A percentile compares a stretch with the other conserved stretches of the same genome.
Conservation (phyloP, 1,140 invertebrate species). For the Pollicipes pollicipes region DNA sequence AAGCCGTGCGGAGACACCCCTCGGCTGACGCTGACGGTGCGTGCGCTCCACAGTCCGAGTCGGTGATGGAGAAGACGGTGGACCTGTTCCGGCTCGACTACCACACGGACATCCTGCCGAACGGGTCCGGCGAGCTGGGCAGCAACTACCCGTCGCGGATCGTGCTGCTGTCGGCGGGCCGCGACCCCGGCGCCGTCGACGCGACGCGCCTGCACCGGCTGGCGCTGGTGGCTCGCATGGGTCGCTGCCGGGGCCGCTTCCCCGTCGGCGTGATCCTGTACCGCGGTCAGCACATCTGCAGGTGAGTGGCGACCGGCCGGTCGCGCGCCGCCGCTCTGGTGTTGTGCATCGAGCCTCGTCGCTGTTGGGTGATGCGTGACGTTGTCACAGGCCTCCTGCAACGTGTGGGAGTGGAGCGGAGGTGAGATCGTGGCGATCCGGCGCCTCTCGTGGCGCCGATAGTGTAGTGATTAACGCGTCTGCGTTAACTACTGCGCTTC, state of each 20-base stretch:
- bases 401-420: background rate
- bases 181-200: slow-evolving; percentile 9
- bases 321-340: no score
- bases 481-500: no score
- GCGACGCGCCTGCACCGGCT: slow-evolving; percentile 34
- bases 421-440: no score
- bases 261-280: slow-evolving; percentile 60
- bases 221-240: slow-evolving; percentile 33
- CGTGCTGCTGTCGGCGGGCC: slow-evolving; percentile 30
- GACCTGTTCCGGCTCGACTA: background rate
- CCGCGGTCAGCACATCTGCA: slow-evolving; percentile 51
- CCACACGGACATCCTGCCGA: slow-evolving; percentile 21
- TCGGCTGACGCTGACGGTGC: no score
- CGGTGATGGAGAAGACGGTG: background rate
- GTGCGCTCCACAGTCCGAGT: background rate
- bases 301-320: slow-evolving; percentile 21
- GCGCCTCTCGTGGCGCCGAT: no score
- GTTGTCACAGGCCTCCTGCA: background rate
- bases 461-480: no score
- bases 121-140: slow-evolving; percentile 49
- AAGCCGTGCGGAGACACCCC: no score
- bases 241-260: slow-evolving; percentile 53
- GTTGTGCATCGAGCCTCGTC: no score
- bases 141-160: slow-evolving; percentile 53
- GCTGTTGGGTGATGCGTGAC: no score